Base-by-base conservation (phyloP, 92 coral and sea anemone genomes). In the Palythoa grandis region DNA sequence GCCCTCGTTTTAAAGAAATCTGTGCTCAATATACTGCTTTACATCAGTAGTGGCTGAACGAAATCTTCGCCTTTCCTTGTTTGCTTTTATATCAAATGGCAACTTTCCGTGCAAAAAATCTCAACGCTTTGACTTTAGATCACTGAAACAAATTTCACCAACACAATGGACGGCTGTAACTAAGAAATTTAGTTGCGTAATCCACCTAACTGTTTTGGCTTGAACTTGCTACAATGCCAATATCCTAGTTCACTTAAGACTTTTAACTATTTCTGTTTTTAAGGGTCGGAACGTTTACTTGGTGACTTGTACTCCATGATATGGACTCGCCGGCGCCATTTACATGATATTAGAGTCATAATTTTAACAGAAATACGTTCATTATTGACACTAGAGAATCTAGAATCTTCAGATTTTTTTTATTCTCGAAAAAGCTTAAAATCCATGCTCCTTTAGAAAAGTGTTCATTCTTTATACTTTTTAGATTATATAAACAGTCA, bases 151-250 rank as follows among this genome's bases (percentile, higher is more conserved):
- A 43, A 43, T 43, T 43, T 43, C 50, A 67, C 39, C 37, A 67
- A 22, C 2, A 15, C 37, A 22, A 67, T 58, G 5, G 14, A 3
- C 14, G 37, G 14, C n/a, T 37, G 47, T 22, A 29, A 11, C 37
- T 15, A 37, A 24, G 40, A 16, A 15, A 2, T 69, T 25, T 15
- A 3, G 17, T 69, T 69, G 19, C 17, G 47, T 19, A 54, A 22
- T 12, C 53, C 14, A 38, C 20, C 17, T 19, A 16, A 14, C 10
- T 74, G 58, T 23, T 76, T 76, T 52, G 25, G 68, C 68, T 76
- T 5, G 15, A 76, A 76, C 82, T 25, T 19, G 82, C 82, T 76
- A 54, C 68, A 76, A 76, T 54, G 82, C 82, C 82, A 76, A 76
- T 76, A 76, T 29, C 50, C 11, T 48, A 43, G 2, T 0, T 52